These are phyloP conservation scores for Himalopsyche tibetana DNA, from an alignment of 2,888 invertebrate species.

Conservation along the genomic window DNA sequence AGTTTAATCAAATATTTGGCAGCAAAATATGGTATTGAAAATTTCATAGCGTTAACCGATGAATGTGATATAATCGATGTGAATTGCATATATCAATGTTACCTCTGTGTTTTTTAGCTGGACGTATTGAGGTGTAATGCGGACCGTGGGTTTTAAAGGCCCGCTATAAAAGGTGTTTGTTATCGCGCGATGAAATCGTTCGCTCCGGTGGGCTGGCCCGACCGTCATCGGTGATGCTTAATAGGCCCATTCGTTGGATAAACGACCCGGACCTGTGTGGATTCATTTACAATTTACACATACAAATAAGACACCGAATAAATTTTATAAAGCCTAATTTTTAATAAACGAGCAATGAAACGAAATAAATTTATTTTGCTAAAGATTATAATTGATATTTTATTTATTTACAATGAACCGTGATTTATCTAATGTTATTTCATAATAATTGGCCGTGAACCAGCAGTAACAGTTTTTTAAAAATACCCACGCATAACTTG, in stretches of 20 bases:
- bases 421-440: too few species aligned
- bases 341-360: conserved; percentile 17
- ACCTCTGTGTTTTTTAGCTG: too few species aligned
- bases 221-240: conserved; percentile 64
- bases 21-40: too few species aligned
- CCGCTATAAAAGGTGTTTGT: conserved; percentile 61
- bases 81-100: too few species aligned
- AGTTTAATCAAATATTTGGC: too few species aligned
- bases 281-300: conserved; percentile 43
- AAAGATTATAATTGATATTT: neutral
- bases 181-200: conserved; percentile 64
- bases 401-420: too few species aligned
- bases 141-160: neutral
- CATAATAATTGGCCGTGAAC: too few species aligned
- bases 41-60: too few species aligned
- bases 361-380: neutral
- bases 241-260: conserved; percentile 63
- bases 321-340: conserved; percentile 17
- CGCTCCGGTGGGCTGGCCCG: conserved; percentile 63
- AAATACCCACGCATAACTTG: too few species aligned
- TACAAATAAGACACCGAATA: conserved; percentile 28
- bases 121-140: neutral
- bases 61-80: too few species aligned
- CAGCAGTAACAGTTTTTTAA: too few species aligned
- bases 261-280: conserved; percentile 57